Percentiles rank a stretch among this genome's conserved stretches.
phyloP scores from a whole-genome alignment of 2,113 vertebrate species.

The Lanius ludovicianus region DNA sequence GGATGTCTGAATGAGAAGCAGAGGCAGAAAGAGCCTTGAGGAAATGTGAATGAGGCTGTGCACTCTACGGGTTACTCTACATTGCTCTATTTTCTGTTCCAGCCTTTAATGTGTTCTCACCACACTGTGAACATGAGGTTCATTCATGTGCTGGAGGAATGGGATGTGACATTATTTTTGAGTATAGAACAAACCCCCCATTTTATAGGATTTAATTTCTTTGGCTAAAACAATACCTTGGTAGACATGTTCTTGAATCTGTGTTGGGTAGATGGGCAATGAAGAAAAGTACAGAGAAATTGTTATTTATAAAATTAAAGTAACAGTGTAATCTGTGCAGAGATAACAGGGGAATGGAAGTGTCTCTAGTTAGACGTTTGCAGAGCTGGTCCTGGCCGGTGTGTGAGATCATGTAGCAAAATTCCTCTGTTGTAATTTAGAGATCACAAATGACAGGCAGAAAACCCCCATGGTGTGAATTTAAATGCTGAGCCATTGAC shows the following conservation, averaged over 20 bases:
- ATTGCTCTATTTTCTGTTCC: neutral
- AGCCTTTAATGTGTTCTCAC: neutral
- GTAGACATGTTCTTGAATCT: neutral
- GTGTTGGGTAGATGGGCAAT: neutral
- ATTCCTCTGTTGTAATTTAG: neutral
- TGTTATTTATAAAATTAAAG: neutral
- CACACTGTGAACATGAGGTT: neutral
- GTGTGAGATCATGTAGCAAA: neutral
- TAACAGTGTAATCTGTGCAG: neutral
- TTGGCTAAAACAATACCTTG: neutral
- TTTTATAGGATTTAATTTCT: neutral
- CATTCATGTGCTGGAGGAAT: neutral
- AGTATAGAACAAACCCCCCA: accelerated
- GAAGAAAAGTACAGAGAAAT: neutral
- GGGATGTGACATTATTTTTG: neutral
- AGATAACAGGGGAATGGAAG: neutral
- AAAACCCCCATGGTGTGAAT: neutral
- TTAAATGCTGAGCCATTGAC: neutral
- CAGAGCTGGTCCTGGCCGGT: neutral
- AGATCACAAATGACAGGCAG: neutral
- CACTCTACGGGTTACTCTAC: neutral
- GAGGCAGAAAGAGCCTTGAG: neutral
- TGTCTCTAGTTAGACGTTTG: neutral
- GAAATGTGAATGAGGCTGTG: neutral
- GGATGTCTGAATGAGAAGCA: neutral